Evolutionary conservation across 1,140 invertebrate genomes (phyloP).

Genomic region (Probaryconus sp.): DNA sequence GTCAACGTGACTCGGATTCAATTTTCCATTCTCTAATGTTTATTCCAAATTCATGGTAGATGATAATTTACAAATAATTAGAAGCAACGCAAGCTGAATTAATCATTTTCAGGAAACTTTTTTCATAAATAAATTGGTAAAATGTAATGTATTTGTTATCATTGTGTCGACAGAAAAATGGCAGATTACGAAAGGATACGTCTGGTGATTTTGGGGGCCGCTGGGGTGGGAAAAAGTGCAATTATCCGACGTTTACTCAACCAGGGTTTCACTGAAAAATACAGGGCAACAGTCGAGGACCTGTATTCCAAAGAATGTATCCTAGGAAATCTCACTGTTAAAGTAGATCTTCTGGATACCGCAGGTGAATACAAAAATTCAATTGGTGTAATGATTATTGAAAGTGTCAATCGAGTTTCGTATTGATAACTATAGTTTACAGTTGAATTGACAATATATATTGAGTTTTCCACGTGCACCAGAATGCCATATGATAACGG

Average conservation of each 20-base stretch:
- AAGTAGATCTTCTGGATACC: conserved; percentile 93
- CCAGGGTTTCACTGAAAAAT: conserved; percentile 89
- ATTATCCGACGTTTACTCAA: conserved; percentile 92
- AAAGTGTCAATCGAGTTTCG: neutral
- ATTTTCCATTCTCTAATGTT: no score
- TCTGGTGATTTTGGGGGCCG: conserved; percentile 89
- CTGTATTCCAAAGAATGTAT: conserved; percentile 92
- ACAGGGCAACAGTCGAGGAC: conserved; percentile 93
- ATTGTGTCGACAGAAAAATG: conserved; percentile 71
- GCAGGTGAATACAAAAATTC: conserved; percentile 79
- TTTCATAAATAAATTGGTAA: no score
- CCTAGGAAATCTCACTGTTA: conserved; percentile 85
- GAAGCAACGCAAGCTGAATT: no score
- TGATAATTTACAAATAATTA: no score
- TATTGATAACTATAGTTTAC: neutral
- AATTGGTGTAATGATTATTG: no score
- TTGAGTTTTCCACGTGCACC: no score
- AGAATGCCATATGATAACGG: no score
- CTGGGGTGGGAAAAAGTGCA: conserved; percentile 91
- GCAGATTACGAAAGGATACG: conserved; percentile 89
- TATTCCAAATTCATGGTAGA: no score
- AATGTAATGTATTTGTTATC: no score
- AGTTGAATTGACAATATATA: no score
- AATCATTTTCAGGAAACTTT: no score
- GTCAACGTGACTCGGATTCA: no score